Evolutionary conservation across 2,113 vertebrate species (phyloP), one percentile per base, ranked within the genome.

Genomic region (Melanotaenia duboulayi): DNA sequence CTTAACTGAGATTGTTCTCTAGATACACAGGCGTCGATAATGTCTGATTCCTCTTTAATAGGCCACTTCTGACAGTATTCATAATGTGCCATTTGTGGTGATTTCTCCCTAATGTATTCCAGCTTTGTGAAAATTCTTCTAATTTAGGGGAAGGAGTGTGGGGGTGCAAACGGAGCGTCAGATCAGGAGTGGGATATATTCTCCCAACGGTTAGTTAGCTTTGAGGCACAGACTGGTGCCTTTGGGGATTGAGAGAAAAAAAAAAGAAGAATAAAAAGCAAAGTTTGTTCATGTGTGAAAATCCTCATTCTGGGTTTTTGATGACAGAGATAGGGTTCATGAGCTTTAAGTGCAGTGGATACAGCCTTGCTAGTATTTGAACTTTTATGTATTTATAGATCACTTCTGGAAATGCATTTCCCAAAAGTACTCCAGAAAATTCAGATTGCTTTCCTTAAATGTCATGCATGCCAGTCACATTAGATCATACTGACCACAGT

Each of bases 31-130:
- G 71, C 84, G 69, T 89, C 64, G 81, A 92, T 91, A 88, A 90
- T 84, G 80, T 91, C 81, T 86, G 87, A 92, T 91, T 92, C 71
- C 32, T 78, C 80, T 89, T 90, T 93, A 94, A 94, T 93, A 84
- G 89, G 85, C 88, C 89, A 89, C 84, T 92, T 90, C 90, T 92
- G 90, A 83, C 88, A 89, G 74, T 78, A 63, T 90, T 91, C 85
- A 89, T 91, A 93, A 92, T 91, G 80, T 92, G 84, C 90, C 87
- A 86, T 94, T 92, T 91, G 74, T 78, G 58, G 80, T 74, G 81
- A 86, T 89, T 80, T 76, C 75, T 85, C 86, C 79, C 67, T 91
- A 91, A 92, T 90, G 86, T 85, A 86, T 90, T 90, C 75, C 50
- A 9, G 56, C 82, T 90, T 91, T 87, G 85, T 78, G 83, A 81